Evolutionary conservation across 2,113 vertebrate species (phyloP), one percentile per base, ranked within the genome.

Genomic region (Columba livia): DNA sequence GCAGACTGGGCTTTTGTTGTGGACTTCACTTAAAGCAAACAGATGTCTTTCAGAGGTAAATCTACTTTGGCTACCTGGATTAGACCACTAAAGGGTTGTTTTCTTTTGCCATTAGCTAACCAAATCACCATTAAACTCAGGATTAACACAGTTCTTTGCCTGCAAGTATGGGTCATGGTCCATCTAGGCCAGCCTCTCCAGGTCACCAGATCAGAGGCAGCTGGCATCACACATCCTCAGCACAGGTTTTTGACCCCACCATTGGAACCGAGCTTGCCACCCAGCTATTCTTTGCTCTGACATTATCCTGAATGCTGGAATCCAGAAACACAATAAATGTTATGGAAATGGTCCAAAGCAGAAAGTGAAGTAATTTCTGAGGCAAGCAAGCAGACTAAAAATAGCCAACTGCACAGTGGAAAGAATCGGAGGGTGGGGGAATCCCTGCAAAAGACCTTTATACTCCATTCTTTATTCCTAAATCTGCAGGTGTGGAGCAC

Each of bases 301-400:
- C 50, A 20, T 44, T 77, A 80, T 67, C 60, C 69, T 48, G 38
- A 73, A 88, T 4, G 1, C 25, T 70, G 75, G 81, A 85, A 82
- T 48, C 69, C 79, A 91, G 85, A 88, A 88, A 67, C 79, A 78
- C 67, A 90, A 23, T 12, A 74, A 83, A 83, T 61, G 36, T 44
- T 83, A 95, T 80, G 90, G 93, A 93, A 96, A 85, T 78, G 20
- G 14, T 91, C 91, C 90, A 96, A 86, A 71, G 79, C 77, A 88
- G 66, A 93, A 96, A 96, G 42, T 78, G 75, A 96, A 95, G 88
- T 71, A 53, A 95, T 64, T 91, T 86, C 71, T 88, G 58, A 93
- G 60, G 79, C 88, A 88, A 89, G 60, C n/a, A 88, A 93, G 42
- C 23, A 29, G 34, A 75, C 75, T 94, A 86, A 93, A 95, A 93